Evolutionary conservation across 2,113 vertebrate species (phyloP), one percentile per base, ranked within the genome.

Genomic region (Himantopus leucocephalus): DNA sequence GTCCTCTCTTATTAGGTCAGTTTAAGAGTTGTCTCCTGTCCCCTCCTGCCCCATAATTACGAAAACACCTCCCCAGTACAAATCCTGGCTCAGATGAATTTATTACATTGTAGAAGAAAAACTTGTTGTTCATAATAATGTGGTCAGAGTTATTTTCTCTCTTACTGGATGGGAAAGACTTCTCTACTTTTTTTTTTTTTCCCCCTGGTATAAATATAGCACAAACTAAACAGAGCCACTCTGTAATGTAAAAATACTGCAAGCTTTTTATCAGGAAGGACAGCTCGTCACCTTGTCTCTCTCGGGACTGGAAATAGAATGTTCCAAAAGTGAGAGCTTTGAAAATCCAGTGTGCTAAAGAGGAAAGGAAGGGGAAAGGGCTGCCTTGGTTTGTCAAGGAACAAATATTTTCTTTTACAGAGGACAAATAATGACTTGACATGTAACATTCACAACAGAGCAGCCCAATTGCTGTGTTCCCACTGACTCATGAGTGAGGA

Each of bases 161-260:
- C 92, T 96, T 90, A 86, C 79, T 92, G 94, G 97, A 95, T 98
- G 93, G 94, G 96, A 91, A 93, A 94, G 39, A 66, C 92, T 97
- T 95, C 78, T 95, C 73, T 93, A 72, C 75, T 87, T 81, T 94
- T 67, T 73, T 37, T 93, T 73, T 81, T 94, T 67, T 73, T n/a
- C 1, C 1, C 30, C 6, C 37, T 62, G 27, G 23, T 88, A 82
- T 66, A 93, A 93, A 95, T 95, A 95, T 93, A 97, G 88, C 75
- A 91, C 92, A 97, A 97, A 92, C 94, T 95, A 97, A 97, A 97
- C 96, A 98, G 95, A 97, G 90, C 79, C 92, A 95, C 95, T 94
- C 79, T 97, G 97, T 97, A 97, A 97, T 89, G 93, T 91, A 76
- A 66, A 92, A 77, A 73, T 90, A 96, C 79, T 87, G 91, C 93